Evolutionary conservation across 2,888 invertebrate genomes (phyloP).

Genomic region (Oegoconia quadripuncta): DNA sequence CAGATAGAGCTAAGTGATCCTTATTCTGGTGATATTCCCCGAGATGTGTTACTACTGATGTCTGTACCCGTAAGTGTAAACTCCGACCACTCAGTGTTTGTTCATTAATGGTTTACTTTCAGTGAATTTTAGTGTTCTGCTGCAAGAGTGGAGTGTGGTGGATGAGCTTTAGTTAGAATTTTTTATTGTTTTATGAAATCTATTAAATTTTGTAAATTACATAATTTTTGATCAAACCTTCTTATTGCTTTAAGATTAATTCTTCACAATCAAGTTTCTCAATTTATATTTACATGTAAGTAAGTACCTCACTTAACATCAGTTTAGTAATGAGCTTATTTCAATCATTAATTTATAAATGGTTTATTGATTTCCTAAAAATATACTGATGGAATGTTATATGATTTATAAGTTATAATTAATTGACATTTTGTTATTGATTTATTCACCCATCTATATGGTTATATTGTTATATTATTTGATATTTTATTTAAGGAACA

Average conservation of each 20-base stretch:
- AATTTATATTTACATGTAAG: conserved; percentile 41
- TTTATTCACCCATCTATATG: conserved; percentile 48
- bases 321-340: conserved; percentile 42
- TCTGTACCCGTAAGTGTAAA: conserved; percentile 13
- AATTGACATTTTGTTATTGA: conserved; percentile 65
- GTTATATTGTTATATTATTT: conserved; percentile 65
- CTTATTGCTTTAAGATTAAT: conserved; percentile 44
- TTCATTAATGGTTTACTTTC: conserved; percentile 39
- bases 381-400: conserved; percentile 53
- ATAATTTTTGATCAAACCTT: conserved; percentile 33
- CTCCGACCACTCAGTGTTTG: conserved; percentile 36
- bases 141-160: conserved; percentile 50
- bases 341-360: conserved; percentile 39
- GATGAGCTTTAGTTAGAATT: conserved; percentile 51
- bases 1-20: conserved; percentile 43
- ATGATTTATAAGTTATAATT: conserved; percentile 53
- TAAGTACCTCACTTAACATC: conserved; percentile 47
- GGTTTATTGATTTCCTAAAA: conserved; percentile 39
- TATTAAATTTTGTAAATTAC: conserved; percentile 39
- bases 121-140: conserved; percentile 46
- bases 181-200: conserved; percentile 53
- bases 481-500: conserved; percentile 72
- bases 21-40: conserved; percentile 58
- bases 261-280: conserved; percentile 44
- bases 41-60: conserved; percentile 27